These are phyloP conservation scores for Terebella lapidaria DNA, from an alignment of 2,888 invertebrate genomes.

Conservation along the genomic window DNA sequence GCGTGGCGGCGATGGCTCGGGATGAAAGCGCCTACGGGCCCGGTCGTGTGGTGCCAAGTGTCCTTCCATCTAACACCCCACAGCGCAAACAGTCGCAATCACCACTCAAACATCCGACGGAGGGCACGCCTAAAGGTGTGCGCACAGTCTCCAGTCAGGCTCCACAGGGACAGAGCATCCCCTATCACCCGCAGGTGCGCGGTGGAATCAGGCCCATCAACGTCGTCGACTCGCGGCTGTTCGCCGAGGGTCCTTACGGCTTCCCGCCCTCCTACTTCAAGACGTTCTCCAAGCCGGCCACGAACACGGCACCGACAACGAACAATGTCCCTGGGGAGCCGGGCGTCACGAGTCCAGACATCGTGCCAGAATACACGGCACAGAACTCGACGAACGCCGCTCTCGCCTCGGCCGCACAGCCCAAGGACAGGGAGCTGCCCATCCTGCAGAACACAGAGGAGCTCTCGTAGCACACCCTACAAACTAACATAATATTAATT, in stretches of 20 bases:
- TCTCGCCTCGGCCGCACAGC: no score
- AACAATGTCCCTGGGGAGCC: background rate
- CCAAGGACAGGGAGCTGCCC: no score
- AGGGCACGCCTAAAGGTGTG: background rate
- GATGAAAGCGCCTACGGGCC: background rate
- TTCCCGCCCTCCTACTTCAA: background rate
- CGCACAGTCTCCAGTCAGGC: background rate
- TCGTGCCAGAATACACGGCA: background rate
- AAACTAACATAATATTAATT: no score
- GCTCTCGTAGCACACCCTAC: no score
- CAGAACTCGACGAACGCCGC: background rate
- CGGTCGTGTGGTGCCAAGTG: background rate
- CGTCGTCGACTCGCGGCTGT: background rate
- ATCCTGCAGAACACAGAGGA: no score
- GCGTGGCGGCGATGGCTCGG: background rate
- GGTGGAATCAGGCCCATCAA: background rate
- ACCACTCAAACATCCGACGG: background rate
- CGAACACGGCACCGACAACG: no score
- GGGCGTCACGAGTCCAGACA: background rate
- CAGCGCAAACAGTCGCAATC: background rate
- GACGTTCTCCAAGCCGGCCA: background rate
- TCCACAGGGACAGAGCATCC: background rate
- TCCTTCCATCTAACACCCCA: background rate
- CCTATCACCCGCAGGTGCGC: background rate
- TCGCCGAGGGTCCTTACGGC: background rate